Conservation (phyloP, 2,888 invertebrate genomes). For the Galeopsomyia nigrocyanea region DNA sequence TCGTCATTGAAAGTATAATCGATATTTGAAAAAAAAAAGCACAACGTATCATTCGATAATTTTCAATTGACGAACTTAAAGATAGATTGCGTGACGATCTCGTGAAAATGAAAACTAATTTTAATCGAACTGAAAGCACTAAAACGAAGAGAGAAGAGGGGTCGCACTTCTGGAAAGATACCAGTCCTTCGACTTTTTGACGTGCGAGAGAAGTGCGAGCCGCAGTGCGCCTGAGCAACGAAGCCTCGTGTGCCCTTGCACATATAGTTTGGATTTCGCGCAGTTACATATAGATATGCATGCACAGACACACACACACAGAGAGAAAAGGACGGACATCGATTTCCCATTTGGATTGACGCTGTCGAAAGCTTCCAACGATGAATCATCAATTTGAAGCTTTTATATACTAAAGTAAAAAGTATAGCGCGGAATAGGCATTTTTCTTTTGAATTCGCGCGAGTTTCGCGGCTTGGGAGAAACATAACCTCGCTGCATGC, state of each 20-base stretch:
- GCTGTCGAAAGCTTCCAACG: neutral
- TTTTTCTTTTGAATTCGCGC: constrained; percentile 5
- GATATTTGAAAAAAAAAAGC: neutral
- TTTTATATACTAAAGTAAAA: neutral
- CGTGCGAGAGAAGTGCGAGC: constrained; percentile 13
- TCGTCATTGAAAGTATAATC: constrained; percentile 1
- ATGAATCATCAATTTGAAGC: neutral
- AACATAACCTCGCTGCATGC: constrained; percentile 19
- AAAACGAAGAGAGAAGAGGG: neutral
- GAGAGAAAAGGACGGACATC: constrained; percentile 10
- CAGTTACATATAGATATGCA: neutral
- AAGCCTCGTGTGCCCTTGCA: constrained; percentile 17
- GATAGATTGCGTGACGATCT: neutral
- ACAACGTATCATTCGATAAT: neutral
- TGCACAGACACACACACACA: constrained; percentile 1
- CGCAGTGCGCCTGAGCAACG: constrained; percentile 38
- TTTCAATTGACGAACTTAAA: neutral
- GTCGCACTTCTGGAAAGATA: neutral
- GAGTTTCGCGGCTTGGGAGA: constrained; percentile 19
- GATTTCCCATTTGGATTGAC: constrained; percentile 29
- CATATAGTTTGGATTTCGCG: constrained; percentile 12
- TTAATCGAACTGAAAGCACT: no score
- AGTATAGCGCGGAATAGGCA: neutral
- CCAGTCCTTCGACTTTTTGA: neutral
- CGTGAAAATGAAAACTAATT: constrained; percentile 11